Base-by-base conservation (phyloP, 2,888 invertebrate species). In the Callimorpha dominula region DNA sequence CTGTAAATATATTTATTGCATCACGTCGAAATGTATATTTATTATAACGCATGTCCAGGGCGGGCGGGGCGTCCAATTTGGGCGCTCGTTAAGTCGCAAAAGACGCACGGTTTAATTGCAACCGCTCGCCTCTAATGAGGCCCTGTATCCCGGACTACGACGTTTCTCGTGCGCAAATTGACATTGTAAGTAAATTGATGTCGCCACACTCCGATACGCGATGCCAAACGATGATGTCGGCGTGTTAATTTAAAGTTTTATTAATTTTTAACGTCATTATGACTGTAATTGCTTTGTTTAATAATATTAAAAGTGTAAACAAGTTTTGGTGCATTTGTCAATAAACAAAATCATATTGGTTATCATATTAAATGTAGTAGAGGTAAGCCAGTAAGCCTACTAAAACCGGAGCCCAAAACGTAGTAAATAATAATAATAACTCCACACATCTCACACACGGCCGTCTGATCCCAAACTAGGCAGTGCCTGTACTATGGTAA, bases 51-150 rank as follows among this genome's bases (percentile, higher is more conserved):
- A 88, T 90, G 94, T 92, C 92, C 92, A 90, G 91, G 86, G 89
- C 89, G 90, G 90, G 84, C 79, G 85, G 81, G 90, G 86, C 87
- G 88, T 92, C 93, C 94, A 94, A 95, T 95, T 95, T 93, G 91
- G 92, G 84, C 87, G 92, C 94, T 95, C 94, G 94, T 95, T 95
- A 95, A 91, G 87, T 92, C 91, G 93, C 92, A 94, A 94, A 94
- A 95, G 94, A 95, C 94, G 93, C 91, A 88, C 91, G 89, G 88
- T 93, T 94, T 95, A 95, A 95, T 95, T 95, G 95, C 94, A 91
- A 92, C 93, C 93, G 93, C 92, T 89, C 91, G 91, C 90, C 92
- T 90, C 94, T 95, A 95, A 95, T 94, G 95, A 95, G 94, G 90
- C 91, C 87, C 91, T 89, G 92, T 91, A 92, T 91, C 91, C 90